Percentiles rank a stretch among this genome's conserved stretches.
Evolutionary conservation across 1,140 invertebrate genomes (phyloP).

Genomic region (Anthonomus grandis): DNA sequence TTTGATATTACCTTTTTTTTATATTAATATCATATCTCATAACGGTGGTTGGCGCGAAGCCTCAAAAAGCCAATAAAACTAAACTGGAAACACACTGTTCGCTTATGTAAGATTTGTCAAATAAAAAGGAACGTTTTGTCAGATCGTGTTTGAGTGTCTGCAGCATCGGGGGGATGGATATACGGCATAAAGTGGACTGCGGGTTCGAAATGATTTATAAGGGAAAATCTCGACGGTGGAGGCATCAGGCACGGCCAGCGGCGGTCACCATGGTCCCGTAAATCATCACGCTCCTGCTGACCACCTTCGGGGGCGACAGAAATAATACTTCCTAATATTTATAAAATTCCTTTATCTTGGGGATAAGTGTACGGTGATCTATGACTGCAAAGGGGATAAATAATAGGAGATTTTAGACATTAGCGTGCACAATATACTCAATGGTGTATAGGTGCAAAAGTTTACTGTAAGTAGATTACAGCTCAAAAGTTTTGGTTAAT

Average conservation of each 20-base stretch:
- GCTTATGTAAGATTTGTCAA: constrained; percentile 33
- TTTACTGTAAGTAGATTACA: too few species aligned
- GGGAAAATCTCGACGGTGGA: constrained; percentile 32
- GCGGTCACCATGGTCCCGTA: constrained; percentile 32
- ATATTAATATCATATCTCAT: too few species aligned
- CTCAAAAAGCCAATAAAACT: constrained; percentile 30
- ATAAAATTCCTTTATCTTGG: constrained; percentile 17
- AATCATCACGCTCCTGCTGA: constrained; percentile 28
- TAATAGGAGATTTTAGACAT: neutral
- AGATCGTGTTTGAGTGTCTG: constrained; percentile 28
- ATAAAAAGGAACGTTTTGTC: constrained; percentile 36
- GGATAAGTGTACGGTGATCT: too few species aligned
- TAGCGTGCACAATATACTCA: too few species aligned
- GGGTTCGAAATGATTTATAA: constrained; percentile 33
- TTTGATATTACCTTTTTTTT: too few species aligned
- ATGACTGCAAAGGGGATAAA: neutral
- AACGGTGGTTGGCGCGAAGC: too few species aligned
- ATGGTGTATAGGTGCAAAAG: too few species aligned
- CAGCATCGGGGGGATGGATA: too few species aligned
- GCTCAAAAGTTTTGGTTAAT: too few species aligned
- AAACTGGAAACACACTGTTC: constrained; percentile 18
- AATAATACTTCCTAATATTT: constrained; percentile 14
- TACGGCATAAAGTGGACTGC: too few species aligned
- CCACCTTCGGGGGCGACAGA: constrained; percentile 21
- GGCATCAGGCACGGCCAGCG: constrained; percentile 29